Evolutionary conservation across 92 coral and sea anemone genomes (phyloP).

Genomic region (Zoanthus sociatus): DNA sequence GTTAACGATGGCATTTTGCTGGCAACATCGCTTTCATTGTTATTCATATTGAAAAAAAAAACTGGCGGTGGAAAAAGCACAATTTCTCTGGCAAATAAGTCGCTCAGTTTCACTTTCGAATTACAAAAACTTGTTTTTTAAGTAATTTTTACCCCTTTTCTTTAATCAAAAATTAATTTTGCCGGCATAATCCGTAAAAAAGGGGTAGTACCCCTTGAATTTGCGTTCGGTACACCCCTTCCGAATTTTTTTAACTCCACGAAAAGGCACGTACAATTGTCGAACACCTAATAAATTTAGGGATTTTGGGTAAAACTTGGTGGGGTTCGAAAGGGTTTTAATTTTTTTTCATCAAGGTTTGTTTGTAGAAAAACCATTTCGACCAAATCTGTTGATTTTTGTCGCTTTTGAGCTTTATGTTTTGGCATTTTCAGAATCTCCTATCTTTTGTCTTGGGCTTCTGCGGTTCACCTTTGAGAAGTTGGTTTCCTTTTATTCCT

Average conservation of each 20-base stretch:
- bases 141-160: conserved; percentile 39
- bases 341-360: neutral
- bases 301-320: neutral
- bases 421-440: conserved; percentile 4
- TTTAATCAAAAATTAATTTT: conserved; percentile 1
- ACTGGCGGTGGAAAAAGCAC: conserved; percentile 13
- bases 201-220: conserved; percentile 33
- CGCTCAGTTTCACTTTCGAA: neutral
- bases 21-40: conserved; percentile 5
- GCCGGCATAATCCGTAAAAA: neutral
- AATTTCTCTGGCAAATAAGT: neutral
- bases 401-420: neutral
- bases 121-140: neutral
- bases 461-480: neutral
- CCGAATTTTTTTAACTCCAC: conserved; percentile 12
- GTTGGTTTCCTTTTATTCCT: neutral
- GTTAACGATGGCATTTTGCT: conserved; percentile 4
- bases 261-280: neutral
- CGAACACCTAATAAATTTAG: conserved; percentile 19
- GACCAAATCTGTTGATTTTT: neutral
- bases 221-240: conserved; percentile 45
- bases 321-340: neutral
- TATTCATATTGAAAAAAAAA: neutral
- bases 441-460: neutral
- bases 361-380: neutral